Conservation (phyloP, 2,888 invertebrate genomes). For the Drosophila birchii region DNA sequence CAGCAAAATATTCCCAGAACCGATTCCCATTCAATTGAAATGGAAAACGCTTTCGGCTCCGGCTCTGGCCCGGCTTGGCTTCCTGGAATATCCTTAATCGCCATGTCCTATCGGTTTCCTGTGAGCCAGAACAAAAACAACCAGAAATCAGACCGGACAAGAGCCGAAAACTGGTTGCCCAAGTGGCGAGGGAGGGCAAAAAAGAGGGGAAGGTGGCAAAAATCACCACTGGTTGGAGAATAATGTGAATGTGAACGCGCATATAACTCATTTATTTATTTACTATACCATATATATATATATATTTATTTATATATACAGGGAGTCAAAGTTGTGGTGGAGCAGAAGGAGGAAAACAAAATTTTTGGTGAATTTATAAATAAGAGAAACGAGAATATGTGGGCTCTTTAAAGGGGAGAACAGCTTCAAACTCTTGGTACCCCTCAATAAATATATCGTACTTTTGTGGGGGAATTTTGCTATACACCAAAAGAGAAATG, state of each 20-base stretch:
- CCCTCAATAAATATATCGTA: constrained; percentile 14
- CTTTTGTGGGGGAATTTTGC: background rate
- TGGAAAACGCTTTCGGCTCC: constrained; percentile 37
- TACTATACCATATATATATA: constrained; percentile 49
- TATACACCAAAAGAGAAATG: background rate
- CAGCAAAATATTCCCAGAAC: constrained; percentile 15
- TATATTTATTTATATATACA: constrained; percentile 12
- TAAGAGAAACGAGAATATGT: constrained; percentile 4
- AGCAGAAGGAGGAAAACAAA: constrained; percentile 8
- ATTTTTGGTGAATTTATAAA: constrained; percentile 28
- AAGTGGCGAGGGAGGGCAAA: background rate
- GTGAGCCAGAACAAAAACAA: constrained; percentile 62
- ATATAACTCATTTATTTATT: constrained; percentile 78
- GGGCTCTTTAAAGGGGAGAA: constrained; percentile 19
- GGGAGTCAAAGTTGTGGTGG: constrained; percentile 5
- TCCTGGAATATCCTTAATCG: constrained; percentile 67
- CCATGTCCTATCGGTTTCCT: constrained; percentile 75
- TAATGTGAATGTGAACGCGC: constrained; percentile 73
- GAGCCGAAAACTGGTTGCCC: constrained; percentile 25
- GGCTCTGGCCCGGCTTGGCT: constrained; percentile 58
- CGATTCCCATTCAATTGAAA: constrained; percentile 37
- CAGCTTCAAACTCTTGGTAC: background rate
- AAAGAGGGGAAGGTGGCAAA: constrained; percentile 60
- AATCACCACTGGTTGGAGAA: constrained; percentile 64
- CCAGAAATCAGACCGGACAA: constrained; percentile 16